phyloP scores from a whole-genome alignment of 2,113 vertebrate species.

The Alectura lathami region DNA sequence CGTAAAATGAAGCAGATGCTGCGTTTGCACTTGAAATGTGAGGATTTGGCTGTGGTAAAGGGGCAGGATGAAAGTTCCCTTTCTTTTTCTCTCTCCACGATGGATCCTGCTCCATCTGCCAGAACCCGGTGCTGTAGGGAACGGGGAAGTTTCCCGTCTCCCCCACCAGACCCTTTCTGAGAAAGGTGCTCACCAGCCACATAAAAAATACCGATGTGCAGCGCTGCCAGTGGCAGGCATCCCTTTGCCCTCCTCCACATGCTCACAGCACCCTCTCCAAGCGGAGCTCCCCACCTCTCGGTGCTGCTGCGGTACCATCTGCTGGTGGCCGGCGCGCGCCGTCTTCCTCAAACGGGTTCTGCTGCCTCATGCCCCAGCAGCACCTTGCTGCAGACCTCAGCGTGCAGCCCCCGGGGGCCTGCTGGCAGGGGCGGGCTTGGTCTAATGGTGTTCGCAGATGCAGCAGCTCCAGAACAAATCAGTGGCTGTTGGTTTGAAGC shows the following conservation, averaged over 20 bases:
- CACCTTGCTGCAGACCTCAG: background rate
- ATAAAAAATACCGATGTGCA: background rate
- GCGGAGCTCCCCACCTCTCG: background rate
- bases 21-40: background rate
- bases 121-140: background rate
- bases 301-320: background rate
- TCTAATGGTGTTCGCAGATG: background rate
- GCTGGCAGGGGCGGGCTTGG: no score
- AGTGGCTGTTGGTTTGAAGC: background rate
- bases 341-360: background rate
- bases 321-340: background rate
- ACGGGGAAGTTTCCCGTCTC: background rate
- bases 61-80: background rate
- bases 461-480: background rate
- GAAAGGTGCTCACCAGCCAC: background rate
- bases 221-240: rapidly evolving
- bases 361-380: rapidly evolving
- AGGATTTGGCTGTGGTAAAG: background rate
- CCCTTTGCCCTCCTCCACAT: background rate
- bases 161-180: background rate
- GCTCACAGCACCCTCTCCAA: background rate
- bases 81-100: background rate
- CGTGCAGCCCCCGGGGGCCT: rapidly evolving
- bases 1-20: background rate
- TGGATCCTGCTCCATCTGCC: background rate